Percentiles rank a stretch among this genome's conserved stretches.
Conservation (phyloP, 2,888 invertebrate species). For the Idaea biselata region DNA sequence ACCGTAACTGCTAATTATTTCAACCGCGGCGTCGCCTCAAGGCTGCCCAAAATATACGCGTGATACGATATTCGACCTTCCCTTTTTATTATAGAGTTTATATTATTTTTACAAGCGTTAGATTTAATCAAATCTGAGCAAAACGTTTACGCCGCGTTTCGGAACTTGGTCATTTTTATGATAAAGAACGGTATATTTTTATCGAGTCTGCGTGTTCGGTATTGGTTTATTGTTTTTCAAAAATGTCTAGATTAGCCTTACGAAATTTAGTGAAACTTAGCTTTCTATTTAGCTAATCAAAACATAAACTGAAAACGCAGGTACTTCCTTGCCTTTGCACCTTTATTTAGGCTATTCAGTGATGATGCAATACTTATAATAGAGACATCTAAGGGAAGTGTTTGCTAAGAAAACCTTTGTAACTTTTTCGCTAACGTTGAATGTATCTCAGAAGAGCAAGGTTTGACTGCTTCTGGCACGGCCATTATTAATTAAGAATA, state of each 20-base stretch:
- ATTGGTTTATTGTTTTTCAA: slow-evolving; percentile 29
- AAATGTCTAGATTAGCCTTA: slow-evolving; percentile 19
- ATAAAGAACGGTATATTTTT: slow-evolving; percentile 32
- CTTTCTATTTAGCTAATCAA: background rate
- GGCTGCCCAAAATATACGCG: slow-evolving; percentile 39
- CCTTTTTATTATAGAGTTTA: slow-evolving; percentile 30
- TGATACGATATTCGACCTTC: slow-evolving; percentile 35
- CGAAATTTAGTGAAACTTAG: background rate
- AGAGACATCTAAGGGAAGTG: too few relatives aligned
- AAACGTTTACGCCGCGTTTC: slow-evolving; percentile 29
- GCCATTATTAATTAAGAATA: too few relatives aligned
- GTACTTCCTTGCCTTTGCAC: background rate
- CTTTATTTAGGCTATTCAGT: background rate
- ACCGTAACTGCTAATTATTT: slow-evolving; percentile 70
- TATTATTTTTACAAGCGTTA: slow-evolving; percentile 18
- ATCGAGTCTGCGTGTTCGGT: slow-evolving; percentile 27
- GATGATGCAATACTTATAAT: too few relatives aligned
- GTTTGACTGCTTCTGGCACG: too few relatives aligned
- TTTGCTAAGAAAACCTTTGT: too few relatives aligned
- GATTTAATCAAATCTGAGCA: slow-evolving; percentile 42
- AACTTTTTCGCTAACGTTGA: too few relatives aligned
- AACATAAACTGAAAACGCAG: background rate
- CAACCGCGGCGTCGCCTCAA: slow-evolving; percentile 54
- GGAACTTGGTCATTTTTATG: slow-evolving; percentile 30
- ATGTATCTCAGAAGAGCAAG: too few relatives aligned